Conservation (phyloP, 2,113 vertebrate species). For the Pituophis catenifer region DNA sequence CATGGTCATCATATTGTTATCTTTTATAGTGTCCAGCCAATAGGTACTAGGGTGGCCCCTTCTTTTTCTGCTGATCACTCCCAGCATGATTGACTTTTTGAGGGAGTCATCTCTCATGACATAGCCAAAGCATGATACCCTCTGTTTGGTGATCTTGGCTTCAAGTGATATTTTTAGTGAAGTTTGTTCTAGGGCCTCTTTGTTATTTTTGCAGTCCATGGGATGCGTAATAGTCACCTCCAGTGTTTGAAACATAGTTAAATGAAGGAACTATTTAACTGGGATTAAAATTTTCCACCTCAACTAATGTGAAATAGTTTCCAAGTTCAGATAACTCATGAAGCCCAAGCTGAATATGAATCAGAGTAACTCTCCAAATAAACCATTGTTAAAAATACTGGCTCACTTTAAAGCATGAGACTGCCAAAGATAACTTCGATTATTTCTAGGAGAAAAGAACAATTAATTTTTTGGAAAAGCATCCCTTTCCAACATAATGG, state of each 20-base stretch:
- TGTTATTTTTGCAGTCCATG: no score
- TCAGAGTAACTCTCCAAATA: background rate
- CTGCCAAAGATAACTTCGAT: background rate
- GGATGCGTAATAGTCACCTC: no score
- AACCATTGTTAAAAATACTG: background rate
- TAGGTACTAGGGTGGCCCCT: no score
- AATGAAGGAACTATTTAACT: background rate
- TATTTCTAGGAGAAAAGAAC: background rate
- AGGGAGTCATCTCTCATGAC: no score
- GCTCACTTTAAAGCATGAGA: background rate
- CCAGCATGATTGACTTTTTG: no score
- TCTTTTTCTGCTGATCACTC: no score
- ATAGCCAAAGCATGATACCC: no score
- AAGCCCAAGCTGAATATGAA: background rate
- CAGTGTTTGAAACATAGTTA: background rate
- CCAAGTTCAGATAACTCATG: background rate
- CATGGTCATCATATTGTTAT: no score
- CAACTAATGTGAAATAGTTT: background rate
- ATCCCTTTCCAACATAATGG: background rate
- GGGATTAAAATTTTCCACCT: background rate
- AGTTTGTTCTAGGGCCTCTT: no score
- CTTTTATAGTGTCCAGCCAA: no score
- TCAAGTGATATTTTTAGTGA: no score
- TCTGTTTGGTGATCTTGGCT: no score
- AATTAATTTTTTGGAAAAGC: background rate